phyloP scores from a whole-genome alignment of 1,140 invertebrate genomes.

The Drosophila santomea region DNA sequence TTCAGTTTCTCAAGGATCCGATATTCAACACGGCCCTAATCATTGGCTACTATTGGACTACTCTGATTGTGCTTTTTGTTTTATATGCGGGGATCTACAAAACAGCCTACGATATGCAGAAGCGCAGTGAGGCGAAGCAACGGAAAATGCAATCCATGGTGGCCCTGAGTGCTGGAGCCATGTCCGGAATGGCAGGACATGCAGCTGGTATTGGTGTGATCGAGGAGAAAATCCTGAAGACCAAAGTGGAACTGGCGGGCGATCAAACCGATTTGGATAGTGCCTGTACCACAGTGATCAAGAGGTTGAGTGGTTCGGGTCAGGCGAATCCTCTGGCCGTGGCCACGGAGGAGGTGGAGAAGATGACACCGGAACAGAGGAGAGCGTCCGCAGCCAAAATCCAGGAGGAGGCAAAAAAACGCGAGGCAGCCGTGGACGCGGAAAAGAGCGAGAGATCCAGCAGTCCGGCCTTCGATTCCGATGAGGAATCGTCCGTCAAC shows the following conservation, averaged over 20 bases:
- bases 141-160: constrained; percentile 97
- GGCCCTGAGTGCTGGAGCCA: constrained; percentile 93
- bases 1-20: constrained; percentile 99
- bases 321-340: constrained; percentile 75
- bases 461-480: constrained; percentile 97
- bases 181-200: constrained; percentile 94
- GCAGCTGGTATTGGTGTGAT: constrained; percentile 92
- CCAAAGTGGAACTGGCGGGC: constrained; percentile 77
- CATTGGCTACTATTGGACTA: constrained; percentile 99
- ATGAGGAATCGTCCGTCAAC: constrained; percentile 91
- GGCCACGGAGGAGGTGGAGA: constrained; percentile 57
- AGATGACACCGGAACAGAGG: constrained; percentile 68
- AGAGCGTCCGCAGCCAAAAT: constrained; percentile 83
- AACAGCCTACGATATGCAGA: constrained; percentile 98
- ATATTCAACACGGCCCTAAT: constrained; percentile 99
- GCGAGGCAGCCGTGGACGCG: constrained; percentile 84
- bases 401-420: constrained; percentile 82
- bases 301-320: constrained; percentile 71
- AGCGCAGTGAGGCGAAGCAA: constrained; percentile 97
- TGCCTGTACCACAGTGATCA: constrained; percentile 46
- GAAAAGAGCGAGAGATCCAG: constrained; percentile 96
- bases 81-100: constrained; percentile 99
- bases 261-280: constrained; percentile 61
- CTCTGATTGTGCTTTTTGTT: constrained; percentile 95
- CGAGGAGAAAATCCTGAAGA: constrained; percentile 89